phyloP scores from a whole-genome alignment of 2,888 invertebrate species.

The Bellardia bayeri region DNA sequence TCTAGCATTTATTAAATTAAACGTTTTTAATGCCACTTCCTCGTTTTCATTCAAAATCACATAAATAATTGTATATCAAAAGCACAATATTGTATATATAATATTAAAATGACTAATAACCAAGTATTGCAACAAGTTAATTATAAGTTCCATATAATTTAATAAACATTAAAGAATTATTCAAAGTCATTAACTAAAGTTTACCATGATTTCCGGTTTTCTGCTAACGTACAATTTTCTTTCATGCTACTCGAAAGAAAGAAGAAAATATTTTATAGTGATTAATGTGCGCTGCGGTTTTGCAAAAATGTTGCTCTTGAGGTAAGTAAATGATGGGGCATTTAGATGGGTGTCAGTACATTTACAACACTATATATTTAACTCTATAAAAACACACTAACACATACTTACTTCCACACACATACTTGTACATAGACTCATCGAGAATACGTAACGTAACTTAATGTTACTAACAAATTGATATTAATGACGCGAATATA shows the following conservation, averaged over 20 bases:
- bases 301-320: constrained; percentile 63
- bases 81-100: constrained; percentile 13
- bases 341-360: constrained; percentile 49
- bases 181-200: constrained; percentile 53
- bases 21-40: too few species aligned
- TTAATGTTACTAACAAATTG: constrained; percentile 69
- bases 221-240: neutral
- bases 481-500: constrained; percentile 71
- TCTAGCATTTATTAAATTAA: too few species aligned
- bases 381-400: neutral
- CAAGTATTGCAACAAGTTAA: constrained; percentile 46
- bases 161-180: constrained; percentile 56
- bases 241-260: neutral
- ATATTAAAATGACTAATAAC: constrained; percentile 39
- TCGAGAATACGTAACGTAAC: constrained; percentile 43
- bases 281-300: constrained; percentile 70
- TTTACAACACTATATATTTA: constrained; percentile 22
- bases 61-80: neutral
- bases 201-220: constrained; percentile 51
- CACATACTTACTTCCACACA: constrained; percentile 1
- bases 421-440: neutral
- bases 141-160: constrained; percentile 58
- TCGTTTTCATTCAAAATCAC: too few species aligned
- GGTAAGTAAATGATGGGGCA: constrained; percentile 64
- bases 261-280: constrained; percentile 59